These are phyloP conservation scores for Tamias sibiricus DNA, from an alignment of 2,113 vertebrate species.

Conservation along the genomic window DNA sequence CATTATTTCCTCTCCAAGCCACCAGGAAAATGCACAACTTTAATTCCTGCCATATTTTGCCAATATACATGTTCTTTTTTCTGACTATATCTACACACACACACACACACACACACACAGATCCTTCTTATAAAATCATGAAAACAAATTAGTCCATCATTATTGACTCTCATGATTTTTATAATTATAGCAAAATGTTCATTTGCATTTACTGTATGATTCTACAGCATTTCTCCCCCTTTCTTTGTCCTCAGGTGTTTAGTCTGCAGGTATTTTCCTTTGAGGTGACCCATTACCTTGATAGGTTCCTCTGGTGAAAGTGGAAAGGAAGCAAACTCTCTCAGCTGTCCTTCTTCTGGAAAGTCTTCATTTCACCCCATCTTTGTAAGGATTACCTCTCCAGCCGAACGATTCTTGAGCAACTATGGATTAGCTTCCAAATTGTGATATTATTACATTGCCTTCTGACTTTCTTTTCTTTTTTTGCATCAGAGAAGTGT, in stretches of 20 bases:
- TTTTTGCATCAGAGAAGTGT: neutral
- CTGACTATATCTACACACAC: neutral
- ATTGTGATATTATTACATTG: neutral
- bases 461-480: neutral
- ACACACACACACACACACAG: too few relatives aligned
- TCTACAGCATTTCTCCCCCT: neutral
- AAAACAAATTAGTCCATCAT: neutral
- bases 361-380: conserved; percentile 22
- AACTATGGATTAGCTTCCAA: neutral
- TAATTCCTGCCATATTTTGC: neutral
- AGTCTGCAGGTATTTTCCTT: neutral
- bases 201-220: neutral
- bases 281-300: neutral
- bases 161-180: neutral
- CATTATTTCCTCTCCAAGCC: neutral
- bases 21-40: neutral
- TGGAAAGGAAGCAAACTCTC: neutral
- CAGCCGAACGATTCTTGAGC: neutral
- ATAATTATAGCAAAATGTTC: neutral
- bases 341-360: neutral
- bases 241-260: neutral
- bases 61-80: neutral
- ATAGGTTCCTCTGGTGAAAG: neutral
- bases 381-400: neutral
- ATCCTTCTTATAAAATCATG: neutral